Conservation (phyloP, 2,797 vertebrate species). For the Furcifer pardalis region DNA sequence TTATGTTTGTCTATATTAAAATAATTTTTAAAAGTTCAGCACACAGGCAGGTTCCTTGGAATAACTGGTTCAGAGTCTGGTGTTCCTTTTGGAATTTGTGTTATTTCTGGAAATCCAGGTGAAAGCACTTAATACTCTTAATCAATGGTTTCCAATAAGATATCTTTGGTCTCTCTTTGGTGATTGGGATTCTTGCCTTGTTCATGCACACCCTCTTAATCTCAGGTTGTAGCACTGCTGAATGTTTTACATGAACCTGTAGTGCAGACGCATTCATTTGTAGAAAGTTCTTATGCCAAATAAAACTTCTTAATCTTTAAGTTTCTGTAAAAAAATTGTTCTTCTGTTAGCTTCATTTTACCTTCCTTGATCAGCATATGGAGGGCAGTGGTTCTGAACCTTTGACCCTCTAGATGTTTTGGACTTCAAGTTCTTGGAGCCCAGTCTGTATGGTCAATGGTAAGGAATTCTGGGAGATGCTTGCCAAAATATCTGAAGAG, state of each 20-base stretch:
- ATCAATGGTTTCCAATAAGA: background rate
- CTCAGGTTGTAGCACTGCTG: background rate
- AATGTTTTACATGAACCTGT: background rate
- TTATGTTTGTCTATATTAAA: too few species aligned
- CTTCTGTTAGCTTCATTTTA: too few species aligned
- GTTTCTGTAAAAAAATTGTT: too few species aligned
- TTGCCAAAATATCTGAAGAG: too few species aligned
- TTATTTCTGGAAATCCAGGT: background rate
- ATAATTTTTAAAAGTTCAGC: too few species aligned
- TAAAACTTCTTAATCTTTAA: too few species aligned
- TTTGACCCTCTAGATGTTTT: background rate
- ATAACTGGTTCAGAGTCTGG: background rate
- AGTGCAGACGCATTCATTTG: background rate
- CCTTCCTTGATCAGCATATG: background rate
- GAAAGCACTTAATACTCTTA: background rate
- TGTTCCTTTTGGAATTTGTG: background rate
- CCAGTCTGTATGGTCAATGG: background rate
- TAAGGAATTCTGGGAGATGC: background rate
- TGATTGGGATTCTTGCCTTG: background rate
- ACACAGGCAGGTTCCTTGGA: background rate
- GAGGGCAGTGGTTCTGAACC: background rate
- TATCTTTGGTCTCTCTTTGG: background rate
- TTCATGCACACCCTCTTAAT: background rate
- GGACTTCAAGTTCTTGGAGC: background rate
- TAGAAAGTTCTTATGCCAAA: background rate